Base-by-base conservation (phyloP, 2,797 vertebrate species). In the Kryptopterus vitreolus region DNA sequence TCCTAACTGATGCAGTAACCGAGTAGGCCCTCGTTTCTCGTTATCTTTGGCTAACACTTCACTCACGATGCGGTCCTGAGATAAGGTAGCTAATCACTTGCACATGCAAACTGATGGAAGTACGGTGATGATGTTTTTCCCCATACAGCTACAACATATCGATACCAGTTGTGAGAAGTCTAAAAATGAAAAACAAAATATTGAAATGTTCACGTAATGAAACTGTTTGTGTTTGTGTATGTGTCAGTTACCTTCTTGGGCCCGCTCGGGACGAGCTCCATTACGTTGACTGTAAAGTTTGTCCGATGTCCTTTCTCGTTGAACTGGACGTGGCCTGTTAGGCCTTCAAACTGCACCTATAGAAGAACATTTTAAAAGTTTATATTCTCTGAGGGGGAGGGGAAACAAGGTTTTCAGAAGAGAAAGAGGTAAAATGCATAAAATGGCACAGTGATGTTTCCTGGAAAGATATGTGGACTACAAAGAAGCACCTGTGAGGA, bases 261-360 rank as follows among this genome's bases (percentile, higher is more conserved):
- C 15, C 96, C 97, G 0, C 88, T 92, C 2, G 89, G 93, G 79
- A 94, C 94, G 85, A 99, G 94, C 89, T 99, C 98, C 86, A 99
- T 96, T 80, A 98, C 95, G 0, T 92, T 92, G 77, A 99, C 92
- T 0, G 95, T 97, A 88, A 94, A 98, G 92, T 99, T 99, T 81
- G 95, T 97, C 22, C 98, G 95, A 81, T 96, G 95, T 8, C 98
- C 98, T 82, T 95, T 95, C 86, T 98, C 97, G 0, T 98, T 95
- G 79, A 99, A 99, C 88, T 99, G 96, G 50, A 99, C 93, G 0
- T 95, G 95, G 78, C 97, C 97, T 0, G 96, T 97, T 75, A 99
- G 83, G 9, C 97, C 97, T 80, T 98, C 93, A 82, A 98, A 93
- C 61, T 81, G 95, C 62, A 99, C 98, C 98, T 99, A 83, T 80